These are phyloP conservation scores for Eilema sororculum DNA, from an alignment of 2,888 invertebrate genomes.

Conservation along the genomic window DNA sequence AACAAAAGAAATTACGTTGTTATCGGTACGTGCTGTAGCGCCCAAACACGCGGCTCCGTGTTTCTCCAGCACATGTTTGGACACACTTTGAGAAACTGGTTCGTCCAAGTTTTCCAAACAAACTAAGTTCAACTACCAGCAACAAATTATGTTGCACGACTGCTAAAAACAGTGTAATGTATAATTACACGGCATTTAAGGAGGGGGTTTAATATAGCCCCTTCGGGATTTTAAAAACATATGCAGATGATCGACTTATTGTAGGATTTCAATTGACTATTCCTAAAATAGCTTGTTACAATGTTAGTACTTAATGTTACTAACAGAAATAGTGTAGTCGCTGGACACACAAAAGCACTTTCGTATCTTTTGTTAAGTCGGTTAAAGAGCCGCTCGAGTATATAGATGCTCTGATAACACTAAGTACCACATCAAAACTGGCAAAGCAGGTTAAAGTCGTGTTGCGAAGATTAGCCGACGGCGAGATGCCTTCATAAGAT, in stretches of 20 bases:
- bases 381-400: background rate
- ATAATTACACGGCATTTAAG: too few species aligned
- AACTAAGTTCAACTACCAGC: background rate
- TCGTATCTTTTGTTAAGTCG: background rate
- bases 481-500: background rate
- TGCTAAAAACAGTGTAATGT: background rate
- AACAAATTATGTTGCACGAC: background rate
- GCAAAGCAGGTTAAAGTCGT: conserved; percentile 9
- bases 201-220: background rate
- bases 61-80: background rate
- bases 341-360: background rate
- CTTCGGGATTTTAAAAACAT: background rate
- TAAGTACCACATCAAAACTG: conserved; percentile 3
- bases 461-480: conserved; percentile 4
- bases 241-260: background rate
- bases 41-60: conserved; percentile 9
- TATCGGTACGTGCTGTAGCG: conserved; percentile 12
- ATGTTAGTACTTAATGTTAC: too few species aligned
- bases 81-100: background rate
- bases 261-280: too few species aligned
- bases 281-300: background rate
- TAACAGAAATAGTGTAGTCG: background rate
- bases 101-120: background rate
- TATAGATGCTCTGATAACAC: conserved; percentile 4
- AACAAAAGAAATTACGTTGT: conserved; percentile 11